phyloP scores from a whole-genome alignment of 1,140 invertebrate species.

The Uloborus diversus region DNA sequence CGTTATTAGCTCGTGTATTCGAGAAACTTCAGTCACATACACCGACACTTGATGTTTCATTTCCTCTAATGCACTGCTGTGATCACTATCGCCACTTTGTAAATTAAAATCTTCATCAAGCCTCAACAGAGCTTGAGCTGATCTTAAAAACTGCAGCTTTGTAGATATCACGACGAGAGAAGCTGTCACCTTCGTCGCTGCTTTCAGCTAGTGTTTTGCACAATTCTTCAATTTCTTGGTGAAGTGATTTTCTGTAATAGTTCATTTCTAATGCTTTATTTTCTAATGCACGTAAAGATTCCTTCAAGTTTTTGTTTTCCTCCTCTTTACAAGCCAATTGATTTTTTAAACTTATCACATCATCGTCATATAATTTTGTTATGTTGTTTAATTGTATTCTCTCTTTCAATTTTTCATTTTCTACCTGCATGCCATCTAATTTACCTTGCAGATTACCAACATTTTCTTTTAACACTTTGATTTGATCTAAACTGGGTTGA shows the following conservation, averaged over 20 bases:
- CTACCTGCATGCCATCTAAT: background rate
- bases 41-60: conserved; percentile 20
- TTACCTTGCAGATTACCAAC: background rate
- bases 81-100: background rate
- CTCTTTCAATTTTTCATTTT: background rate
- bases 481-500: background rate
- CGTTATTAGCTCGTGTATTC: conserved; percentile 35
- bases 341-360: conserved; percentile 12
- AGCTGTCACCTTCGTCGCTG: background rate
- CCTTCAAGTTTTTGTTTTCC: conserved; percentile 23
- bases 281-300: conserved; percentile 21
- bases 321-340: conserved; percentile 3
- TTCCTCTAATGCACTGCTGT: conserved; percentile 20
- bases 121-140: conserved; percentile 16
- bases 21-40: conserved; percentile 32
- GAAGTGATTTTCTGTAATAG: conserved; percentile 17
- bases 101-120: conserved; percentile 21
- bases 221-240: conserved; percentile 28
- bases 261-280: conserved; percentile 29
- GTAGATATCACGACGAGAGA: conserved; percentile 30
- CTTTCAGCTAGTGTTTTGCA: conserved; percentile 23
- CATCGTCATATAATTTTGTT: conserved; percentile 11
- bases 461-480: background rate
- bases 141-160: conserved; percentile 21
- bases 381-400: background rate